Evolutionary conservation across 2,797 vertebrate species (phyloP).

Genomic region (Bovichtus diacanthus): DNA sequence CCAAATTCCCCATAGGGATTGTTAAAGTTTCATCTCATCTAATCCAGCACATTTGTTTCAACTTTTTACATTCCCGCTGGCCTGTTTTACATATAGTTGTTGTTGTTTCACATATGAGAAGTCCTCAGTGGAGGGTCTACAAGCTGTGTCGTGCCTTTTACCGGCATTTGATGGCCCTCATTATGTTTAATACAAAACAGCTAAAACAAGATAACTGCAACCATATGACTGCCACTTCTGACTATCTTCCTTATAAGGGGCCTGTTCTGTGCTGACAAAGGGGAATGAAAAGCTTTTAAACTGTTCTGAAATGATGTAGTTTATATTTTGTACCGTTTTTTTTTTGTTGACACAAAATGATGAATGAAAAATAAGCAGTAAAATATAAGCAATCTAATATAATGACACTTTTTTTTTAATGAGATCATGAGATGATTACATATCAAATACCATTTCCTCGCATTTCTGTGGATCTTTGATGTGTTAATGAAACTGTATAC

Average conservation of each 20-base stretch:
- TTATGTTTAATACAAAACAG: conserved; percentile 58
- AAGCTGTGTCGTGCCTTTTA: conserved; percentile 27
- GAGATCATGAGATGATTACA: background rate
- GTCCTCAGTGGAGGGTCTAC: conserved; percentile 31
- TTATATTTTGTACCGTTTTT: background rate
- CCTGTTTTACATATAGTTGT: conserved; percentile 55
- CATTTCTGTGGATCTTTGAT: background rate
- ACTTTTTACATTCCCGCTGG: conserved; percentile 11
- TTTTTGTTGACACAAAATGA: background rate
- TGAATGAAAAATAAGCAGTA: background rate
- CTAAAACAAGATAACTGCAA: conserved; percentile 55
- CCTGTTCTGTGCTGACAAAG: background rate
- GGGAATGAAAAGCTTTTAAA: background rate
- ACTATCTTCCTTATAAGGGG: background rate
- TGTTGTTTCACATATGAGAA: conserved; percentile 16
- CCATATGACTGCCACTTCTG: conserved; percentile 48
- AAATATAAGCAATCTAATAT: background rate
- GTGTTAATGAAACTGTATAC: background rate
- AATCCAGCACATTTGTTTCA: conserved; percentile 30
- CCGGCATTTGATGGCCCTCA: conserved; percentile 38
- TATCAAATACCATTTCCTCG: background rate
- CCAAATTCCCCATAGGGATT: background rate
- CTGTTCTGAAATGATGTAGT: background rate
- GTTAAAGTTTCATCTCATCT: conserved; percentile 22
- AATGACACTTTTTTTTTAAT: background rate